Percentiles rank a stretch among this genome's conserved stretches.
Conservation (phyloP, 2,113 vertebrate species). For the Equus przewalskii region DNA sequence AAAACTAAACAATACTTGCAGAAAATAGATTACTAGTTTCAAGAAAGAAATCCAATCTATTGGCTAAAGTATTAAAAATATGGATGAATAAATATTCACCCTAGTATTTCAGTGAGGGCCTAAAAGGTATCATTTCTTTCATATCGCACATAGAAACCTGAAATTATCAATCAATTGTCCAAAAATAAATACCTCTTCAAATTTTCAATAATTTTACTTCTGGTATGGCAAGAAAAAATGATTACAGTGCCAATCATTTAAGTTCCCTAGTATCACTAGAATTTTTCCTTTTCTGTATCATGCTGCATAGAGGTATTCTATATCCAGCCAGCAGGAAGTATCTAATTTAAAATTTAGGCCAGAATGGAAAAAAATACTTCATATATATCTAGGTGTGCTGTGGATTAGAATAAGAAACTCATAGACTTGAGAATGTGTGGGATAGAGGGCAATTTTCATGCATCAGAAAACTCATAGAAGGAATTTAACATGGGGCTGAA, state of each 20-base stretch:
- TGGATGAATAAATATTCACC: not conserved
- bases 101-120: not conserved
- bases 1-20: not conserved
- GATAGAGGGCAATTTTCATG: not conserved
- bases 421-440: not conserved
- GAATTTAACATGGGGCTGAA: not conserved
- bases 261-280: not conserved
- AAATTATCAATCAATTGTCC: not conserved
- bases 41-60: not conserved
- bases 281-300: not conserved
- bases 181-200: not conserved
- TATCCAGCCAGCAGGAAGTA: not conserved
- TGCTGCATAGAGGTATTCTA: not conserved
- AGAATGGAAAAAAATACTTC: not conserved
- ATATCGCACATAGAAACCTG: not conserved
- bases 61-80: constrained; percentile 27
- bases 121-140: not conserved
- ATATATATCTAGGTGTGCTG: not conserved
- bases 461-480: not conserved
- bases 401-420: constrained; percentile 11
- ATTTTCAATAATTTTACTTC: not conserved
- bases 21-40: not conserved
- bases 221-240: not conserved
- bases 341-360: not conserved
- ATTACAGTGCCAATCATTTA: not conserved